Evolutionary conservation across 2,113 vertebrate species (phyloP).

Genomic region (Hemiscyllium ocellatum): DNA sequence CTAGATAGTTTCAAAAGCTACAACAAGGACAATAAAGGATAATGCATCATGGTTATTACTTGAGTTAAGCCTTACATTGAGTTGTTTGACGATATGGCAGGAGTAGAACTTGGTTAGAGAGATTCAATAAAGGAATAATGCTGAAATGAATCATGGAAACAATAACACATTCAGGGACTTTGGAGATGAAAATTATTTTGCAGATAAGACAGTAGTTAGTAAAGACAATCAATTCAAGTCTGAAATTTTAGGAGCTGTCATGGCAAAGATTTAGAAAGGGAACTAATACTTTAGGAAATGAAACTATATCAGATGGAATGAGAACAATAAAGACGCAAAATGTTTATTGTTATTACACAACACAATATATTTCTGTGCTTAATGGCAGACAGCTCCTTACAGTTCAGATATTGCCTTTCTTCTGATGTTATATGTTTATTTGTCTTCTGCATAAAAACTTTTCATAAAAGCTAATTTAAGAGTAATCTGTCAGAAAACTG

Average conservation of each 20-base stretch:
- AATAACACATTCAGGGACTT: background rate
- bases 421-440: background rate
- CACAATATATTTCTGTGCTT: background rate
- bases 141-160: background rate
- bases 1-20: background rate
- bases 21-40: background rate
- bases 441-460: background rate
- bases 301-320: background rate
- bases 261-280: background rate
- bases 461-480: background rate
- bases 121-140: background rate
- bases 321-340: background rate
- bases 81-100: background rate
- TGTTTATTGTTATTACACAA: background rate
- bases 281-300: background rate
- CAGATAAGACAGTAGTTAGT: background rate
- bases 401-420: background rate
- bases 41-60: background rate
- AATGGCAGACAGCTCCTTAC: background rate
- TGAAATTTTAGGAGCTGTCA: background rate
- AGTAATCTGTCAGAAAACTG: background rate
- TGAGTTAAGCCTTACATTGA: background rate
- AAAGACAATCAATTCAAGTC: background rate
- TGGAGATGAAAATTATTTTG: background rate
- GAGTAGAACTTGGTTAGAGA: background rate